Evolutionary conservation across 2,797 vertebrate species (phyloP), one percentile per base, ranked within the genome.

Genomic region (Pangasius krempfi): DNA sequence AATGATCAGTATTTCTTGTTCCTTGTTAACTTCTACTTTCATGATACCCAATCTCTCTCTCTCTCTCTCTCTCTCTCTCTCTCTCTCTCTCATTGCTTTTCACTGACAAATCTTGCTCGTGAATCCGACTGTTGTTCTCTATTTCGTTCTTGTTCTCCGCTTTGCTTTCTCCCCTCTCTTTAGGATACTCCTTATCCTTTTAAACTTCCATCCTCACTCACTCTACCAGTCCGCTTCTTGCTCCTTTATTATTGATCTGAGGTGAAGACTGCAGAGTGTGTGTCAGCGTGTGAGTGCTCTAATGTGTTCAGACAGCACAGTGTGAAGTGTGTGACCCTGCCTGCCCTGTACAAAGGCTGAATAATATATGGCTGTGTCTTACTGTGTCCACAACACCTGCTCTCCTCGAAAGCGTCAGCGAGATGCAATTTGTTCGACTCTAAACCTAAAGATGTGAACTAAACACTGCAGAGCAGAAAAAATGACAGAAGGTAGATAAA

Each of bases 261-360:
- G 72, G 37, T 60, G 1, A 72, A 78, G 66, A 30, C 83, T 88
- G 66, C 64, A 64, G 33, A 87, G 68, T 52, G 30, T 60, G 25
- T 62, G 60, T 68, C n/a, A 68, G 18, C 58, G 40, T 84, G 85
- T 20, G 25, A 64, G 33, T 81, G 50, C 76, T 70, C 62, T 58
- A 70, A 85, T 85, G 83, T 85, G 64, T 85, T 85, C 83, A 85
- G 83, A 85, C 83, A 85, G 83, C 83, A 70, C 64, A 85, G 83
- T 70, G 64, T 85, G 83, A 81, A 56, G 76, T 81, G 86, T 33
- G 47, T 87, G 79, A 87, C 86, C 87, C 44, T 64, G 58, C 66
- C 66, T 20, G 25, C 5, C 66, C 72, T 84, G 70, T 84, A 76
- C 81, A 78, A 66, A 86, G 47, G 58, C 33, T 81, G 25, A 87